Base-by-base conservation (phyloP, 1,140 invertebrate genomes). In the Ips typographus region DNA sequence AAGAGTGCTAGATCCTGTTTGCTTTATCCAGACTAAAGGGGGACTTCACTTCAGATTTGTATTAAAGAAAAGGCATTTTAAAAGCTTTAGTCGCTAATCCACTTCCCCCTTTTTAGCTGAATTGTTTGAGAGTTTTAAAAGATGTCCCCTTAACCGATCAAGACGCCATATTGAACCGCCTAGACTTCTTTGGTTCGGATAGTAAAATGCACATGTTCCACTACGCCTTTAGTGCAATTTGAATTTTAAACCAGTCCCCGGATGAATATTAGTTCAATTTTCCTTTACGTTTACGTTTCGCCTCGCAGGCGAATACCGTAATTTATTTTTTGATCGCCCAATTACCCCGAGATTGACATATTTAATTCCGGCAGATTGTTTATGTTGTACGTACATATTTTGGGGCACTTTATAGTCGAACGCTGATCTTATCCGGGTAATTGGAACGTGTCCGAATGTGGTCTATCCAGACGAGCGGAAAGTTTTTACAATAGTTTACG, bases 361-460 rank as follows among this genome's bases (percentile, higher is more conserved):
- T 22, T 22, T 22, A 22, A 22, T 22, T 22, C 22, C 22, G 22
- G 22, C 22, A 22, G 22, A 22, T 22, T 22, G 22, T 22, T 22
- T 22, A 22, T 22, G 22, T 22, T 22, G 22, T 22, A 22, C 22
- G 22, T 22, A 22, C 22, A 22, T 22, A 22, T 22, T 22, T 22
- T 22, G 22, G 22, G 3, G 5, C 52, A 55, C 5, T 55, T 55
- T 55, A 55, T 55, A 36, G 52, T 8, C 52, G 37, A 55, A 55
- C n/a, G 37, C 52, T 6, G 52, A 55, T 55, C 52, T 55, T 55
- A 55, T 55, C 52, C 37, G 52, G 52, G 6, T 55, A 55, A 55
- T 55, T 55, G 52, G 52, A 55, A 55, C 52, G 37, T 55, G 6
- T 55, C 52, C 52, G 52, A 2, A 37, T 55, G 7, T 38, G 6